Evolutionary conservation across 2,888 invertebrate genomes (phyloP).

Genomic region (Rhamnusium bicolor): DNA sequence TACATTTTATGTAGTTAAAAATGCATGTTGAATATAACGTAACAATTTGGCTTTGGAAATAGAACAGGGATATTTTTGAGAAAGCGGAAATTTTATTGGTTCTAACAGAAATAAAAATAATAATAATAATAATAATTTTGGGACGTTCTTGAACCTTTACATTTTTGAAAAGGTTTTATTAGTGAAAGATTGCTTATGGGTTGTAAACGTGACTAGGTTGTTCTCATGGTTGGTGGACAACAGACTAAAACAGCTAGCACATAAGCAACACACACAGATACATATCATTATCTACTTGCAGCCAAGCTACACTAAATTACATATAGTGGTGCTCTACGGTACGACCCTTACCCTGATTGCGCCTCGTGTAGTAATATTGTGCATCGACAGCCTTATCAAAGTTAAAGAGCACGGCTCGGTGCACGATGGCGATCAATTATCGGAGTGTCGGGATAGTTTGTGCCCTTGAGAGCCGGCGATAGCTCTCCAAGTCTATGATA

Average conservation of each 20-base stretch:
- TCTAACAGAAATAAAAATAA: background rate
- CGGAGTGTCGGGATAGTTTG: background rate
- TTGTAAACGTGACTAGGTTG: constrained; percentile 26
- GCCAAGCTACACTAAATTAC: constrained; percentile 67
- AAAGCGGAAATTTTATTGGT: background rate
- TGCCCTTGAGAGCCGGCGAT: background rate
- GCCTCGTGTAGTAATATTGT: constrained; percentile 67
- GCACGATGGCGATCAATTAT: constrained; percentile 29
- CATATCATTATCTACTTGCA: constrained; percentile 65
- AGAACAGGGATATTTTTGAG: background rate
- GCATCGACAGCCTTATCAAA: constrained; percentile 69
- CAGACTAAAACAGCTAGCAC: constrained; percentile 64
- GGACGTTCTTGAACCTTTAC: background rate
- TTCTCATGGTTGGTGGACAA: constrained; percentile 65
- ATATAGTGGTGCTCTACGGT: constrained; percentile 68
- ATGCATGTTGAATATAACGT: no score
- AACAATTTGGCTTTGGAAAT: background rate
- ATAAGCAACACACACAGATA: constrained; percentile 66
- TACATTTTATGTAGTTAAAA: no score
- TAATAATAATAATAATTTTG: background rate
- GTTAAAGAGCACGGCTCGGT: constrained; percentile 53
- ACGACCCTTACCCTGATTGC: constrained; percentile 71
- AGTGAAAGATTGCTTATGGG: constrained; percentile 14
- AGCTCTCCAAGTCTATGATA: background rate
- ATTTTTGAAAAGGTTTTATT: background rate